Conservation (phyloP, 2,888 invertebrate species). For the Apotomis capreana region DNA sequence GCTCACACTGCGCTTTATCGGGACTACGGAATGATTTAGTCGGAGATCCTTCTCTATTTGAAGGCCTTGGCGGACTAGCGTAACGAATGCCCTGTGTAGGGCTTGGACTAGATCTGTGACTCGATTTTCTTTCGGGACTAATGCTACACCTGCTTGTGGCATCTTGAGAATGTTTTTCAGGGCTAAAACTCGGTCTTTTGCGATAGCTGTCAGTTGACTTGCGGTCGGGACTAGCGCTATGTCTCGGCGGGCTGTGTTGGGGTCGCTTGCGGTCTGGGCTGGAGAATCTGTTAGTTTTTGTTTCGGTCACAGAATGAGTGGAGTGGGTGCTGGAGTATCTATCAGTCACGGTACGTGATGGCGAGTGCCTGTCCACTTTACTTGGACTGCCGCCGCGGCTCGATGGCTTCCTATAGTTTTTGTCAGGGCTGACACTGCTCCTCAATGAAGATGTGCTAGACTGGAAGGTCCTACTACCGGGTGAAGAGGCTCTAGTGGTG, state of each 20-base stretch:
- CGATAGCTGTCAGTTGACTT: conserved; percentile 54
- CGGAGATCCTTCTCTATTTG: conserved; percentile 44
- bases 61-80: conserved; percentile 46
- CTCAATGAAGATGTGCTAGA: conserved; percentile 81
- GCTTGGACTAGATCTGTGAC: conserved; percentile 38
- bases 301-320: conserved; percentile 60
- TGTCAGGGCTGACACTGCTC: conserved; percentile 81
- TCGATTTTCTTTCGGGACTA: conserved; percentile 56
- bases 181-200: conserved; percentile 62
- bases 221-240: conserved; percentile 62
- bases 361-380: conserved; percentile 66
- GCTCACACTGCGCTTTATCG: conserved; percentile 48
- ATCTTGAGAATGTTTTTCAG: conserved; percentile 61
- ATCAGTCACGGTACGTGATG: conserved; percentile 62
- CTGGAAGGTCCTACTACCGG: conserved; percentile 79
- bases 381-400: conserved; percentile 69
- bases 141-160: conserved; percentile 48
- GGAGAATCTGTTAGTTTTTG: conserved; percentile 56
- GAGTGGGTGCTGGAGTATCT: conserved; percentile 63
- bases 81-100: conserved; percentile 30
- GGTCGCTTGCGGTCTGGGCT: conserved; percentile 62
- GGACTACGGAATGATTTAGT: conserved; percentile 52
- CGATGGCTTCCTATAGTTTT: conserved; percentile 61
- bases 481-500: conserved; percentile 81
- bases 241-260: conserved; percentile 59